Conservation (phyloP, 2,113 vertebrate species). For the Trochalopteron elliotii region DNA sequence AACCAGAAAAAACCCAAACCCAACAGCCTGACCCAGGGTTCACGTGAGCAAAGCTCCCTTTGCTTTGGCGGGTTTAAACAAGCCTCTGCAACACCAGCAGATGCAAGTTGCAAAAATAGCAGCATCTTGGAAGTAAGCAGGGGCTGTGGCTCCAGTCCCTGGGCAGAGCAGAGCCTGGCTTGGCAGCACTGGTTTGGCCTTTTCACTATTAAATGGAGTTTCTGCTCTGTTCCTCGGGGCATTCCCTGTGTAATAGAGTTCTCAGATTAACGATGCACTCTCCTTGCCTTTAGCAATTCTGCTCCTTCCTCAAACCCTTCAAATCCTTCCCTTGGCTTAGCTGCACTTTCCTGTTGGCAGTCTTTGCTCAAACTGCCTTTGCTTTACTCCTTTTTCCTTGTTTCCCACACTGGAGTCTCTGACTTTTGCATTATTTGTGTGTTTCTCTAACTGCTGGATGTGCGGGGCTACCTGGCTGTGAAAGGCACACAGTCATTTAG, state of each 20-base stretch:
- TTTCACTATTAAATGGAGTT: conserved; percentile 17
- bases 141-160: background rate
- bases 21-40: background rate
- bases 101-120: conserved; percentile 18
- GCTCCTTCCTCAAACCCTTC: background rate
- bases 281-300: background rate
- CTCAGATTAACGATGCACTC: conserved; percentile 1
- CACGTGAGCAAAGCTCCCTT: background rate
- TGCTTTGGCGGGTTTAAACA: background rate
- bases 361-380: background rate
- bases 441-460: background rate
- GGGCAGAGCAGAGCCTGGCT: background rate
- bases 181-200: background rate
- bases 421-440: background rate
- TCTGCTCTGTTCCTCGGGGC: conserved; percentile 1
- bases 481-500: background rate
- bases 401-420: background rate
- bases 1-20: background rate
- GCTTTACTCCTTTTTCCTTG: background rate
- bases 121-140: conserved; percentile 26
- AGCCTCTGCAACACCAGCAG: conserved; percentile 2
- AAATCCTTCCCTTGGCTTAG: background rate
- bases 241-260: conserved; percentile 1
- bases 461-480: background rate
- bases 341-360: background rate